Conservation (phyloP, 2,113 vertebrate genomes). For the Hoplias malabaricus region DNA sequence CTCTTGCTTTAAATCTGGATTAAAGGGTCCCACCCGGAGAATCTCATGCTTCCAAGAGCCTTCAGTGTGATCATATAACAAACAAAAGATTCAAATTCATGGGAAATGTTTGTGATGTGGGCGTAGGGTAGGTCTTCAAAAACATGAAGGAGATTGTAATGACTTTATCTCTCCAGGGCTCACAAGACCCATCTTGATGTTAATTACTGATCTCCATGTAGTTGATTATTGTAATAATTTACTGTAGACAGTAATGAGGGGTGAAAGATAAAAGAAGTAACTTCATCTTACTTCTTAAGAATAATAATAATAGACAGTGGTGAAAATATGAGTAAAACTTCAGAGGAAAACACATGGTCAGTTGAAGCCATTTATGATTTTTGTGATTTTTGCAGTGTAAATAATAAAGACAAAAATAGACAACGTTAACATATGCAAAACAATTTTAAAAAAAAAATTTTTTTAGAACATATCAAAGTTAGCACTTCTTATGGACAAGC, state of each 20-base stretch:
- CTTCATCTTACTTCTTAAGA: neutral
- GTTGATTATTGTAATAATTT: conserved; percentile 24
- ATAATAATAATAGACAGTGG: neutral
- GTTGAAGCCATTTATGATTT: too few relatives aligned
- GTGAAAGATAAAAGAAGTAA: neutral
- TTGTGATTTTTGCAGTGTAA: too few relatives aligned
- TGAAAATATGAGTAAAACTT: neutral
- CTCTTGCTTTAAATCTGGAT: conserved; percentile 1
- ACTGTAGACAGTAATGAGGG: neutral
- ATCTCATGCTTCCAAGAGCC: neutral
- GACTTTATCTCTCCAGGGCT: conserved; percentile 26
- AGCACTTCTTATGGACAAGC: too few relatives aligned
- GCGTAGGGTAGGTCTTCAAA: conserved; percentile 44
- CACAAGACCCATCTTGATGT: conserved; percentile 28
- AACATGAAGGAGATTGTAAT: conserved; percentile 40
- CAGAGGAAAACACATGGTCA: neutral
- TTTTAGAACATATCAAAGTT: too few relatives aligned
- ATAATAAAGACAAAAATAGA: too few relatives aligned
- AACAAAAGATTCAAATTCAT: conserved; percentile 34
- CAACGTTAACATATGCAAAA: too few relatives aligned
- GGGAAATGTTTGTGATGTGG: conserved; percentile 30
- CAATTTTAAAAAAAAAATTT: too few relatives aligned
- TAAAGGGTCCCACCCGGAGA: conserved; percentile 21
- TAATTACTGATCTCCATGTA: conserved; percentile 12
- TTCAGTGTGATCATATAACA: conserved; percentile 10